Conservation (phyloP, 1,140 invertebrate species). For the Coelopa frigida region DNA sequence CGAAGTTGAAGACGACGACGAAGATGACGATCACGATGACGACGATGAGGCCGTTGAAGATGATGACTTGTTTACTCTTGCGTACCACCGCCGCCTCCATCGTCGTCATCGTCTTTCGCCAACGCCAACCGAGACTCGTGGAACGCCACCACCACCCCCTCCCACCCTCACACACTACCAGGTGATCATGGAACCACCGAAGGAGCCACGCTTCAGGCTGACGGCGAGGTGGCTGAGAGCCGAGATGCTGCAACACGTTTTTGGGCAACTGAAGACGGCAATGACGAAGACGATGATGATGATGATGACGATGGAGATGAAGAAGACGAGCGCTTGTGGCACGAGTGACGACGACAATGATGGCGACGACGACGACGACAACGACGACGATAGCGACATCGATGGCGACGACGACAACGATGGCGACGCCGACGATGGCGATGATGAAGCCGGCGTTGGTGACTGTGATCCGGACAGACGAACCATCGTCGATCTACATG, state of each 20-base stretch:
- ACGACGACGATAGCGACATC: neutral
- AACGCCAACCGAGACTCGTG: too few species aligned
- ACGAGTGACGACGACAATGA: neutral
- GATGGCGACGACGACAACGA: slow-evolving; percentile 1
- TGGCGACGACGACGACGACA: neutral
- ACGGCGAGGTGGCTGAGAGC: neutral
- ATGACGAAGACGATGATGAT: neutral
- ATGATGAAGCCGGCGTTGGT: neutral
- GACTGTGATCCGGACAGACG: neutral
- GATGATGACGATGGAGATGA: neutral
- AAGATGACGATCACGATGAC: too few species aligned
- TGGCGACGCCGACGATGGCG: neutral
- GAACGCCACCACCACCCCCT: too few species aligned
- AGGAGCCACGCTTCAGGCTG: too few species aligned
- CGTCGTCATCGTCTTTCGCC: too few species aligned
- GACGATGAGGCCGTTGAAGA: too few species aligned
- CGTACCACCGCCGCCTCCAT: too few species aligned
- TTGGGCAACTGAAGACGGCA: neutral
- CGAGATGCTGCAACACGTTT: neutral
- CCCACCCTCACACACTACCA: too few species aligned
- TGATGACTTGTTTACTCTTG: too few species aligned
- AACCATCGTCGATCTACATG: too few species aligned
- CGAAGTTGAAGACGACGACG: too few species aligned
- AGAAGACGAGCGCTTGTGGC: neutral
- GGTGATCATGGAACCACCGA: too few species aligned